phyloP scores from a whole-genome alignment of 2,797 vertebrate species.

The Acanthiza pusilla region DNA sequence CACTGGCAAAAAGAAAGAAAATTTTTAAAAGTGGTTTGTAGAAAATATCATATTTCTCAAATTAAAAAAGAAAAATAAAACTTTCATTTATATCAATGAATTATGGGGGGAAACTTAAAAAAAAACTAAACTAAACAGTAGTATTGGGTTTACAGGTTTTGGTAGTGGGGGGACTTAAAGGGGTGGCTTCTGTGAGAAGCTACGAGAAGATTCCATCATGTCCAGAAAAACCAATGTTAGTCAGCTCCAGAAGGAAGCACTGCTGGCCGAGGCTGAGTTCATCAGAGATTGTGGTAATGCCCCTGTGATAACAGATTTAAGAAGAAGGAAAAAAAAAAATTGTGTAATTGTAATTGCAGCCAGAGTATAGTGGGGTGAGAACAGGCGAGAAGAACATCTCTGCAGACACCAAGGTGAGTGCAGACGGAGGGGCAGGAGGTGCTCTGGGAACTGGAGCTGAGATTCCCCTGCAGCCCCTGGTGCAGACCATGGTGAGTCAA shows the following conservation, averaged over 20 bases:
- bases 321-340: too few relatives aligned
- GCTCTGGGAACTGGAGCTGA: accelerated
- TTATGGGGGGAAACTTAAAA: accelerated
- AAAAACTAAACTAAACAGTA: background rate
- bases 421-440: background rate
- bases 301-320: background rate
- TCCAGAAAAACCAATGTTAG: background rate
- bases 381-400: accelerated
- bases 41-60: background rate
- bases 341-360: background rate
- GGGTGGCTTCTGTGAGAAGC: background rate
- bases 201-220: background rate
- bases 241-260: background rate
- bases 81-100: background rate
- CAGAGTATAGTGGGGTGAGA: background rate
- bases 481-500: background rate
- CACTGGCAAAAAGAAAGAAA: background rate
- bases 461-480: accelerated
- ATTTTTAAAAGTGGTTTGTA: background rate
- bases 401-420: too few relatives aligned
- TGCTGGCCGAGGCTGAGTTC: background rate
- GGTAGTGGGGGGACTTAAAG: background rate
- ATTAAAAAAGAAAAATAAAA: background rate
- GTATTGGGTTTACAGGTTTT: background rate
- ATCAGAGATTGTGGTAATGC: accelerated